Base-by-base conservation (phyloP, 2,113 vertebrate species). In the Fregata magnificens region DNA sequence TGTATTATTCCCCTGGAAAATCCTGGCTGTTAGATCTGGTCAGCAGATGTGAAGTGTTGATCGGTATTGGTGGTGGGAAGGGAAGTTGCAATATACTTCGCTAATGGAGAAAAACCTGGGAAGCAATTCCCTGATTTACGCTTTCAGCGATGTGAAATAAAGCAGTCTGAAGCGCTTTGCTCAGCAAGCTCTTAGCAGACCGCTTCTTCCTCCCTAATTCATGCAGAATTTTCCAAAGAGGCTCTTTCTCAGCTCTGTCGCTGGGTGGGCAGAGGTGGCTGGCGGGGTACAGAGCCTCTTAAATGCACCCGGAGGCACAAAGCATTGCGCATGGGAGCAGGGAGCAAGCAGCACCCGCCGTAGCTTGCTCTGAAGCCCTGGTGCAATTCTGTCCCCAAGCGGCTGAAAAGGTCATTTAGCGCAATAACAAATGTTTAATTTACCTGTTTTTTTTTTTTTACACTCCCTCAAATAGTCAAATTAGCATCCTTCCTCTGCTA, bases 1-100 rank as follows among this genome's bases (percentile, higher is more conserved):
- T 85, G 45, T 93, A 59, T 95, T 93, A 91, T 80, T 89, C 31
- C 85, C 58, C 58, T 0, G 10, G 81, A 95, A 95, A 70, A 90
- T 79, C 81, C 71, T 96, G 86, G 29, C 93, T 90, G 66, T 77
- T 89, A 38, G 94, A 50, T 79, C 88, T 94, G 89, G 93, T 85
- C 89, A 90, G 96, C 96, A 96, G 95, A 96, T 95, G 93, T 62
- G 94, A 89, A 38, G 78, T 38, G 93, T 67, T 6, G 49, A 93
- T 95, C 5, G 10, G 82, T 91, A 77, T 91, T 2, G 9, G 74
- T 4, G 19, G 53, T 88, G 85, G 85, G 79, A 80, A 92, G 82
- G 53, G 82, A 45, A 69, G 74, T 49, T 66, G 92, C 82, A 77
- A 53, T 94, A 32, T 53, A 72, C 90, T 93, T 90, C 3, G 58